A percentile compares a stretch with the other conserved stretches of the same genome.
These are phyloP conservation scores for Drosophila leontia DNA, from an alignment of 1,140 invertebrate species.

Conservation along the genomic window DNA sequence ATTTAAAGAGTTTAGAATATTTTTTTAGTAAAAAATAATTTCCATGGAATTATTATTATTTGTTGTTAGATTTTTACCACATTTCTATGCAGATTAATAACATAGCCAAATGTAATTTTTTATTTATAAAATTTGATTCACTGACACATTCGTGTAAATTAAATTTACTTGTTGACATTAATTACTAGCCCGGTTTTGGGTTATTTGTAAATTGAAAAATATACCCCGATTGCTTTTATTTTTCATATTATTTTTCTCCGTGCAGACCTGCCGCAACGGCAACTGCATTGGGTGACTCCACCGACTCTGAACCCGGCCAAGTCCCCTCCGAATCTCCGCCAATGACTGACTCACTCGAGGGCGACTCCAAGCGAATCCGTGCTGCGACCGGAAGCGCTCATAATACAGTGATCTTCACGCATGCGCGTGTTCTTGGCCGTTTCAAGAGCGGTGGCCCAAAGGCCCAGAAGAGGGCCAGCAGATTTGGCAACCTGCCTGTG, in stretches of 20 bases:
- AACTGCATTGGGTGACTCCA: slow-evolving; percentile 50
- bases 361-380: slow-evolving; percentile 23
- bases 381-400: slow-evolving; percentile 72
- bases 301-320: slow-evolving; percentile 20
- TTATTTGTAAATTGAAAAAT: not conserved
- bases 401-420: slow-evolving; percentile 71
- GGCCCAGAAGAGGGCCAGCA: slow-evolving; percentile 39
- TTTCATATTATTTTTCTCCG: not conserved
- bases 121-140: not conserved
- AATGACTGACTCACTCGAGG: slow-evolving; percentile 64
- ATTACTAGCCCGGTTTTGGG: not conserved
- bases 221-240: not conserved
- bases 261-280: slow-evolving; percentile 50
- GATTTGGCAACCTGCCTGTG: slow-evolving; percentile 57
- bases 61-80: not conserved
- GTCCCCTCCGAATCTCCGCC: slow-evolving; percentile 20
- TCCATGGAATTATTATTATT: not conserved
- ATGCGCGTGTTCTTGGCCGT: slow-evolving; percentile 70
- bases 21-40: not conserved
- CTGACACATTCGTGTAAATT: too few relatives aligned
- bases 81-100: not conserved
- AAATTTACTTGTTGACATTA: not conserved
- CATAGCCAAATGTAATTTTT: not conserved
- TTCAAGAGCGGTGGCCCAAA: slow-evolving; percentile 28
- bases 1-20: not conserved